A percentile compares a stretch with the other conserved stretches of the same genome.
Conservation (phyloP, 2,888 invertebrate genomes). For the Lasioglossum villosulum region DNA sequence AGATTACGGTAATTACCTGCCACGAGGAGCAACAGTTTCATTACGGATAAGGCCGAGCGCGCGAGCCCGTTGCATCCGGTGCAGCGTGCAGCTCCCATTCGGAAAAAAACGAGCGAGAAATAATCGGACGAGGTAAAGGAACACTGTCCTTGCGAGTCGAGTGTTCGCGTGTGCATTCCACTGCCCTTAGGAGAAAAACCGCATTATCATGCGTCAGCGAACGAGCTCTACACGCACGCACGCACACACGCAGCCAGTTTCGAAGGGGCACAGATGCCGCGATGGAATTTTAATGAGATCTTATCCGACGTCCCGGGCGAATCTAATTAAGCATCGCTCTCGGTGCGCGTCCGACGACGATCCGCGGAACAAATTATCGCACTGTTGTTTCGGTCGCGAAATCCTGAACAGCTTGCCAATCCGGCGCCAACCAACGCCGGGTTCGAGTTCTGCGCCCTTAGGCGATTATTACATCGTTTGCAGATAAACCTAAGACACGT, state of each 20-base stretch:
- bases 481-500: background rate
- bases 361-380: slow-evolving; percentile 17
- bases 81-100: background rate
- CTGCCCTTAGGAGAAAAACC: slow-evolving; percentile 40
- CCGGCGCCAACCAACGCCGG: background rate
- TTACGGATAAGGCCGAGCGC: slow-evolving; percentile 31
- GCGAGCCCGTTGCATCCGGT: slow-evolving; percentile 8
- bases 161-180: slow-evolving; percentile 37
- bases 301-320: slow-evolving; percentile 45
- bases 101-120: background rate
- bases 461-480: background rate
- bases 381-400: slow-evolving; percentile 9
- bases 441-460: background rate
- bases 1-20: slow-evolving; percentile 58
- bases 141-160: slow-evolving; percentile 44
- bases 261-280: slow-evolving; percentile 49
- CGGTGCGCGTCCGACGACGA: background rate
- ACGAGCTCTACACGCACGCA: background rate
- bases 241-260: background rate
- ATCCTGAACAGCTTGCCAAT: background rate
- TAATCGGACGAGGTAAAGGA: slow-evolving; percentile 1
- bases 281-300: slow-evolving; percentile 62
- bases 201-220: slow-evolving; percentile 56
- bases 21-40: slow-evolving; percentile 53
- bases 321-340: slow-evolving; percentile 51